These are phyloP conservation scores for Dendroctonus ponderosae DNA, from an alignment of 1,140 invertebrate species.

Conservation along the genomic window DNA sequence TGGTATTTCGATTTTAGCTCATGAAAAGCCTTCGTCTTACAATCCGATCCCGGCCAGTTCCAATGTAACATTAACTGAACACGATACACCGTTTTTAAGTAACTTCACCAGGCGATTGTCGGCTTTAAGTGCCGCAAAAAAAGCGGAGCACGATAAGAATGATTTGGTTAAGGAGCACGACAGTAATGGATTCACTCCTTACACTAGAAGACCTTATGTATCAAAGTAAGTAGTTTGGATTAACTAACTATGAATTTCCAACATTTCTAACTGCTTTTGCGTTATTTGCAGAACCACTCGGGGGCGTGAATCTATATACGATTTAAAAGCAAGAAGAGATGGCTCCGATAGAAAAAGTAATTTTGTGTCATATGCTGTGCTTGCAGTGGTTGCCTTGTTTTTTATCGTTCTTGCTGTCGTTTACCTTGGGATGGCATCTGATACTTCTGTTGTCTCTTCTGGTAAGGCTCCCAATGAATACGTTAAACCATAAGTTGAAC, in stretches of 20 bases:
- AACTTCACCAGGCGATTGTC: conserved; percentile 64
- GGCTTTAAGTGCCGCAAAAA: conserved; percentile 54
- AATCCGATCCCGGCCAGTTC: conserved; percentile 2
- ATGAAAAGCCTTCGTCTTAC: conserved; percentile 33
- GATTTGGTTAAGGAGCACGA: conserved; percentile 48
- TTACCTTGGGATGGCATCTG: conserved; percentile 61
- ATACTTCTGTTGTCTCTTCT: conserved; percentile 39
- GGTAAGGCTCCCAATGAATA: conserved; percentile 43
- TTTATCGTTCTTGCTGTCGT: conserved; percentile 64
- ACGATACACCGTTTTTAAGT: conserved; percentile 64
- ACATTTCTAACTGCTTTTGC: neutral
- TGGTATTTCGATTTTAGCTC: conserved; percentile 23
- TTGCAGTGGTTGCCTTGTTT: conserved; percentile 62
- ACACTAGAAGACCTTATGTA: conserved; percentile 24
- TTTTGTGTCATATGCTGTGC: conserved; percentile 62
- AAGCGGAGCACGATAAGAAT: conserved; percentile 40
- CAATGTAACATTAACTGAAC: conserved; percentile 25
- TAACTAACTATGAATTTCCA: neutral
- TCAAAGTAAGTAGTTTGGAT: conserved; percentile 32
- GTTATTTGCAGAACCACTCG: conserved; percentile 38
- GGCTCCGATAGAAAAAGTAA: conserved; percentile 60
- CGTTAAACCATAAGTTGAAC: conserved; percentile 10
- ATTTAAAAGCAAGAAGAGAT: conserved; percentile 54
- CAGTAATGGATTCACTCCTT: conserved; percentile 40
- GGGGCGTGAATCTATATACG: conserved; percentile 50